Evolutionary conservation across 2,797 vertebrate species (phyloP).

Genomic region (Liparis tanakae): DNA sequence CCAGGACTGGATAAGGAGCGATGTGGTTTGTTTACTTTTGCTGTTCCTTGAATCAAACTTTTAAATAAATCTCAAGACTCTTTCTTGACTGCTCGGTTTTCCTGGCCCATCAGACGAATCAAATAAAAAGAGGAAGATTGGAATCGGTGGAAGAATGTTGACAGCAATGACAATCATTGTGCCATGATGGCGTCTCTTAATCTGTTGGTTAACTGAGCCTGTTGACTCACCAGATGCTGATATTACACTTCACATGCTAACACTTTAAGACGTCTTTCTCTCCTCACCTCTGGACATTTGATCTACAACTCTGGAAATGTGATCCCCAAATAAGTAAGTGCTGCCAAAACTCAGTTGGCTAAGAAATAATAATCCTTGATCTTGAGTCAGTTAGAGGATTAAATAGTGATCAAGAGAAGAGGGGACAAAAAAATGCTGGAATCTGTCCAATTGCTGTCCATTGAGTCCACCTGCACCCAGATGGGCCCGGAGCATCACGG

Average conservation of each 20-base stretch:
- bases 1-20: neutral
- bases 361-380: neutral
- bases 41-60: neutral
- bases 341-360: neutral
- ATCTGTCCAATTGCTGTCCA: constrained; percentile 1
- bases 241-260: constrained; percentile 10
- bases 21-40: neutral
- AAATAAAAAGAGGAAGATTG: neutral
- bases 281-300: neutral
- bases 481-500: neutral
- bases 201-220: neutral
- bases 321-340: neutral
- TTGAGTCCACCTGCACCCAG: neutral
- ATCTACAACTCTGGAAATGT: neutral
- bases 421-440: constrained; percentile 3
- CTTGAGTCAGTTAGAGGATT: neutral
- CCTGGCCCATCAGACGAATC: neutral
- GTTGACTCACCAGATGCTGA: neutral
- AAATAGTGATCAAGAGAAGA: neutral
- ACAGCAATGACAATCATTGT: neutral
- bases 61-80: neutral
- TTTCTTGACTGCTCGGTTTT: neutral
- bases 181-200: neutral
- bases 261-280: constrained; percentile 9
- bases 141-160: neutral